These are phyloP conservation scores for Ceraclea dissimilis DNA, from an alignment of 2,888 invertebrate genomes.

Conservation along the genomic window DNA sequence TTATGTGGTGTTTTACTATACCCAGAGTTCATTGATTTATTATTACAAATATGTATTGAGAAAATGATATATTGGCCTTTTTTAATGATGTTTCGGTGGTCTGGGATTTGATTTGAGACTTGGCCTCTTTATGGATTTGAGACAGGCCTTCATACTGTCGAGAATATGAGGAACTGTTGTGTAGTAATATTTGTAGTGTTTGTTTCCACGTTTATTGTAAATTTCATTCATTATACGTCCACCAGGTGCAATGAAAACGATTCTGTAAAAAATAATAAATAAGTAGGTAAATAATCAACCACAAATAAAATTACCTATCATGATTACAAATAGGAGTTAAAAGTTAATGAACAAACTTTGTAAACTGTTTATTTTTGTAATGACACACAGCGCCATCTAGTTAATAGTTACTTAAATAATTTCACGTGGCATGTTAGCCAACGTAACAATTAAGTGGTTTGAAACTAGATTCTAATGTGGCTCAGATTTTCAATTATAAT, in stretches of 20 bases:
- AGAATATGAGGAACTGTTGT: slow-evolving; percentile 45
- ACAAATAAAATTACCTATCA: too few species aligned
- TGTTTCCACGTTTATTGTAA: slow-evolving; percentile 51
- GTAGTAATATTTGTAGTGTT: slow-evolving; percentile 52
- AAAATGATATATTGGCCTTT: too few species aligned
- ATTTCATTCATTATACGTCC: slow-evolving; percentile 49
- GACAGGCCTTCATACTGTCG: slow-evolving; percentile 40
- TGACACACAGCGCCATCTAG: background rate
- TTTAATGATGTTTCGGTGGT: too few species aligned
- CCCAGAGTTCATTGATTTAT: too few species aligned
- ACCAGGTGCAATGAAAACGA: slow-evolving; percentile 53
- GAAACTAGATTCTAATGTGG: background rate
- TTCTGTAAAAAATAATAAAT: slow-evolving; percentile 35
- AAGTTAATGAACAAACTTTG: too few species aligned
- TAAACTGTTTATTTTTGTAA: too few species aligned
- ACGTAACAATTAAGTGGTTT: too few species aligned
- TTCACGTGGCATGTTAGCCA: too few species aligned
- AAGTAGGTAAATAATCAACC: background rate
- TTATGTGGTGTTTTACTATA: too few species aligned
- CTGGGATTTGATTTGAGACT: too few species aligned
- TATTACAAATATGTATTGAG: too few species aligned
- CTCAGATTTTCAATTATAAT: background rate
- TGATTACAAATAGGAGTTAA: too few species aligned
- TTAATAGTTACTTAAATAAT: background rate
- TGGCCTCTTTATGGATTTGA: background rate